Evolutionary conservation across 2,888 invertebrate species (phyloP).

Genomic region (Antheraea yamamai): DNA sequence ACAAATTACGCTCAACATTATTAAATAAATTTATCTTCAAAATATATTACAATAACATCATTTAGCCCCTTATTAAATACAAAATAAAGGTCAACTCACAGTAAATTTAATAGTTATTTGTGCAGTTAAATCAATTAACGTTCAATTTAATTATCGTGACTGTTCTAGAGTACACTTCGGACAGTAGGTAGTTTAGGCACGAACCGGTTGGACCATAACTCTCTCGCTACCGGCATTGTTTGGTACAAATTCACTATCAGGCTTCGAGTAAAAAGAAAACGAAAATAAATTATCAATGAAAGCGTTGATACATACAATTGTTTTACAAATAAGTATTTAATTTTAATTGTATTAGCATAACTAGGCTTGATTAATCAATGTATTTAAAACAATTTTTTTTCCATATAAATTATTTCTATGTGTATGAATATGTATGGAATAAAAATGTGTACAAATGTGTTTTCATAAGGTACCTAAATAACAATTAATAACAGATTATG

Average conservation of each 20-base stretch:
- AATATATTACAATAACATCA: neutral
- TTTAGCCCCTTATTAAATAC: neutral
- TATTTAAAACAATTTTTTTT: too few species aligned
- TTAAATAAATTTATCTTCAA: neutral
- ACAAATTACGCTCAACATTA: neutral
- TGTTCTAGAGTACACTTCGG: slow-evolving; percentile 47
- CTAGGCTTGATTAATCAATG: neutral
- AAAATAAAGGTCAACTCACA: slow-evolving; percentile 34
- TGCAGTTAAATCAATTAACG: slow-evolving; percentile 67
- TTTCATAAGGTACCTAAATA: too few species aligned
- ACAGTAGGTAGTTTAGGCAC: slow-evolving; percentile 47
- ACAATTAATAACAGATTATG: too few species aligned
- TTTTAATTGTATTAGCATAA: neutral
- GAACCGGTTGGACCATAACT: slow-evolving; percentile 56
- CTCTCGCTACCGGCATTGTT: slow-evolving; percentile 37
- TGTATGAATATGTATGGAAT: too few species aligned
- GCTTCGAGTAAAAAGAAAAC: neutral
- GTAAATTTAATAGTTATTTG: slow-evolving; percentile 64
- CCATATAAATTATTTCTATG: too few species aligned
- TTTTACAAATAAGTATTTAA: neutral
- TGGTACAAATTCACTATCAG: slow-evolving; percentile 20
- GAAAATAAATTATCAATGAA: neutral
- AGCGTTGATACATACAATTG: neutral
- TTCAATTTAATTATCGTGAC: slow-evolving; percentile 70
- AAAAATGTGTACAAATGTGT: too few species aligned